Percentiles rank a stretch among this genome's conserved stretches.
Evolutionary conservation across 2,888 invertebrate genomes (phyloP).

Genomic region (Ennomos fuscantarius): DNA sequence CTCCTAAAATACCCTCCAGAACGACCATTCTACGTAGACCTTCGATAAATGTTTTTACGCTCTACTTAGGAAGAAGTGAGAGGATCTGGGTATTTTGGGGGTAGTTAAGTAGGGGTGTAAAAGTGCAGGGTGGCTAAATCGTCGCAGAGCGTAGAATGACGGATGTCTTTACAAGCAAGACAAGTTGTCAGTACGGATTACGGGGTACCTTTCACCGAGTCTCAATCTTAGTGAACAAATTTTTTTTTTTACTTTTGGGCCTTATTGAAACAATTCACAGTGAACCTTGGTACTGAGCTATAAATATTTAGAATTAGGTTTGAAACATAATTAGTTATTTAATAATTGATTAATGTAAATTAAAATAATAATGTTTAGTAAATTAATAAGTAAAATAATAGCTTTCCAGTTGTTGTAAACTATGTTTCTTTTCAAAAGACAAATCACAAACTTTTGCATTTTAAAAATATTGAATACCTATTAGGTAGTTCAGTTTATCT

Average conservation of each 20-base stretch:
- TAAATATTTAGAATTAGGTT: too few species aligned
- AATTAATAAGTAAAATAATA: too few species aligned
- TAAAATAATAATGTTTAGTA: too few species aligned
- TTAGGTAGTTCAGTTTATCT: too few species aligned
- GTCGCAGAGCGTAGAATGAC: constrained; percentile 73
- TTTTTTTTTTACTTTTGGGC: too few species aligned
- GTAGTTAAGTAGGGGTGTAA: constrained; percentile 55
- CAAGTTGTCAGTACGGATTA: constrained; percentile 69
- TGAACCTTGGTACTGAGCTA: too few species aligned
- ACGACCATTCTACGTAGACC: constrained; percentile 41
- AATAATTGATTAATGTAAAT: too few species aligned
- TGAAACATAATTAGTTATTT: too few species aligned
- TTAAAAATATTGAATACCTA: not conserved
- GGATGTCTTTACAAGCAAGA: constrained; percentile 81
- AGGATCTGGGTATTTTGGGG: constrained; percentile 49
- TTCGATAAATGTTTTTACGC: constrained; percentile 8
- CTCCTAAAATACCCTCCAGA: constrained; percentile 44
- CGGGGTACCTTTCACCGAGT: constrained; percentile 37
- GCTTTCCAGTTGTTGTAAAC: too few species aligned
- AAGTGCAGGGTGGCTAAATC: constrained; percentile 65
- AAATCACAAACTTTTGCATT: too few species aligned
- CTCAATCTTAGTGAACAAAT: constrained; percentile 53
- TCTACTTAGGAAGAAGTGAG: not conserved
- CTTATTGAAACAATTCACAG: too few species aligned
- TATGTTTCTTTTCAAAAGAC: too few species aligned